Evolutionary conservation across 2,888 invertebrate species (phyloP), one percentile per base, ranked within the genome.

Genomic region (Agriotes lineatus): DNA sequence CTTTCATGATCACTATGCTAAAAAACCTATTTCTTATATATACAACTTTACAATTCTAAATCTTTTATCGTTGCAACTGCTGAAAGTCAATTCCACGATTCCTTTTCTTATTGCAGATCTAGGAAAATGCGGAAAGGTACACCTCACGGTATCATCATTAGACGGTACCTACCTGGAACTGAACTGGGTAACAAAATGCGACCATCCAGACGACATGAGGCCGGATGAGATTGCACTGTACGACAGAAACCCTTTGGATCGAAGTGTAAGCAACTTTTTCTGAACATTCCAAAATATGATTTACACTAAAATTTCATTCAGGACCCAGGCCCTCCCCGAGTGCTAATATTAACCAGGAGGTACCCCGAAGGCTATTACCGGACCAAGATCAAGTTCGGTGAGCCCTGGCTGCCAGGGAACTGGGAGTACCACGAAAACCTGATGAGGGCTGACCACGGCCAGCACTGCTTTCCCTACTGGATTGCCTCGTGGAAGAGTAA

Each of bases 391-490:
- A 85, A 88, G 6, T 85, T 90, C 4, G 89, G 90, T 0, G 85
- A 86, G 10, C 83, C 87, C 0, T 79, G 84, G 64, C 82, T 90
- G 61, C 90, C 91, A 0, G 88, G 85, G 0, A 89, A 88, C 16
- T 91, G 91, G 91, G 85, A 77, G 85, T 88, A 57, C 67, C 76
- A 80, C 18, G 61, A 84, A 84, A 79, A 78, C n/a, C 54, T 75
- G 10, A 72, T 73, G 0, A 68, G 61, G 37, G 77, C 80, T 2
- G 81, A 81, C 30, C 74, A 78, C 16, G 87, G 86, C 12, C 86
- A 86, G 10, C 88, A 87, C 76, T 93, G 93, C 77, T 85, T 93
- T 25, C 90, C 91, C 77, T 92, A 90, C 60, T 93, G 92, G 88
- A 89, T 90, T 12, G 90, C 90, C 10, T 90, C 92, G n/a, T 87